phyloP scores from a whole-genome alignment of 2,888 invertebrate genomes.

The Ichneumon xanthorius region DNA sequence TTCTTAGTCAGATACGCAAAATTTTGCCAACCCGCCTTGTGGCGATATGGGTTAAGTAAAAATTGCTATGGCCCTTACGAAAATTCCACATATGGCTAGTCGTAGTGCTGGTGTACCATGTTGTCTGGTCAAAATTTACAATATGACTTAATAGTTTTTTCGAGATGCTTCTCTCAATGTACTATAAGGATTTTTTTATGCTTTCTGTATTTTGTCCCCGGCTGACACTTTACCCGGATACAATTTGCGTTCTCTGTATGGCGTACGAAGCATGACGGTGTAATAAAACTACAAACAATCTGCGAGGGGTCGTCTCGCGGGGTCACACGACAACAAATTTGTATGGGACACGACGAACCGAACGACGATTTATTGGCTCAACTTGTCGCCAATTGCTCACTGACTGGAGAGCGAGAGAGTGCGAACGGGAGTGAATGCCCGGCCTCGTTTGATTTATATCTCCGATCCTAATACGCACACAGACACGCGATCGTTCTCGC shows the following conservation, averaged over 20 bases:
- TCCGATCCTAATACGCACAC: constrained; percentile 60
- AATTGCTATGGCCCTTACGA: too few species aligned
- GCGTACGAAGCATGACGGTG: neutral
- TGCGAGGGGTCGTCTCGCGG: constrained; percentile 41
- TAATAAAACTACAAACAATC: constrained; percentile 43
- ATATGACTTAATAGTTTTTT: too few species aligned
- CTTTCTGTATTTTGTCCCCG: too few species aligned
- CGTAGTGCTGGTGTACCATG: too few species aligned
- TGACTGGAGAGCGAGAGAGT: constrained; percentile 54
- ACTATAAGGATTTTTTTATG: too few species aligned
- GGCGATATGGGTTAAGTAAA: too few species aligned
- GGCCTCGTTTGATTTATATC: constrained; percentile 66
- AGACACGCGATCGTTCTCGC: constrained; percentile 26
- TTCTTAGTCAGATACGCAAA: too few species aligned
- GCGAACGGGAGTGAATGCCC: constrained; percentile 64
- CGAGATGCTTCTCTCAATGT: too few species aligned
- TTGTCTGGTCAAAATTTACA: too few species aligned
- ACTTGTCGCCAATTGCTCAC: constrained; percentile 75
- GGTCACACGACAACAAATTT: constrained; percentile 60
- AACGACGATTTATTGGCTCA: constrained; percentile 76
- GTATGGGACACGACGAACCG: constrained; percentile 69
- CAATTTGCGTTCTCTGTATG: neutral
- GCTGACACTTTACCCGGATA: neutral
- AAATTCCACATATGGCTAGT: too few species aligned
- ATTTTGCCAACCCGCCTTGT: too few species aligned